These are phyloP conservation scores for Arctia plantaginis DNA, from an alignment of 2,888 invertebrate species.

Conservation along the genomic window DNA sequence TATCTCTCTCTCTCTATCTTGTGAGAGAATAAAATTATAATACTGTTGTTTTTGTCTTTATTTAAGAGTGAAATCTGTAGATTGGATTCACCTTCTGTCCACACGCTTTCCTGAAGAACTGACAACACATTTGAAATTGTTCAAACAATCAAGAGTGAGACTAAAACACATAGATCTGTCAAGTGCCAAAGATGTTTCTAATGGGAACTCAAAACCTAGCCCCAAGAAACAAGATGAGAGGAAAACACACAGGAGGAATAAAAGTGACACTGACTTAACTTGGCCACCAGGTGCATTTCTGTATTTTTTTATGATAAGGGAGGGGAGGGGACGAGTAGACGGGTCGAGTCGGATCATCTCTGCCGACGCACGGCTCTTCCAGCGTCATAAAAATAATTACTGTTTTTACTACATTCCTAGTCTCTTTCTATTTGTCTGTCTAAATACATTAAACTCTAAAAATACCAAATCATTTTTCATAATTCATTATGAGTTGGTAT, in stretches of 20 bases:
- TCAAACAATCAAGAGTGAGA: conserved; percentile 90
- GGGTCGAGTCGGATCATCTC: too few species aligned
- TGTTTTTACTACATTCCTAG: too few species aligned
- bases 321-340: too few species aligned
- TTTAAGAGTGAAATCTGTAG: conserved; percentile 91
- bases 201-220: conserved; percentile 72
- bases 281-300: conserved; percentile 86
- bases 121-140: conserved; percentile 95
- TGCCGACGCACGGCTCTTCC: too few species aligned
- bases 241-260: conserved; percentile 89
- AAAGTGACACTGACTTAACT: conserved; percentile 91
- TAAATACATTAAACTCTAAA: too few species aligned
- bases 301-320: background rate
- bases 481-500: too few species aligned
- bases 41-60: conserved; percentile 24
- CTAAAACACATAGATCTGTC: conserved; percentile 78
- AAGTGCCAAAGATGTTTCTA: conserved; percentile 78
- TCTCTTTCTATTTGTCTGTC: too few species aligned
- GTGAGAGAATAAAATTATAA: background rate
- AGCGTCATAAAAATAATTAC: too few species aligned
- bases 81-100: conserved; percentile 96
- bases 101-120: conserved; percentile 95
- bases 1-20: background rate
- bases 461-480: too few species aligned
- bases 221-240: conserved; percentile 81